Evolutionary conservation across 2,888 invertebrate genomes (phyloP), one percentile per base, ranked within the genome.

Genomic region (Drosophila siamana): DNA sequence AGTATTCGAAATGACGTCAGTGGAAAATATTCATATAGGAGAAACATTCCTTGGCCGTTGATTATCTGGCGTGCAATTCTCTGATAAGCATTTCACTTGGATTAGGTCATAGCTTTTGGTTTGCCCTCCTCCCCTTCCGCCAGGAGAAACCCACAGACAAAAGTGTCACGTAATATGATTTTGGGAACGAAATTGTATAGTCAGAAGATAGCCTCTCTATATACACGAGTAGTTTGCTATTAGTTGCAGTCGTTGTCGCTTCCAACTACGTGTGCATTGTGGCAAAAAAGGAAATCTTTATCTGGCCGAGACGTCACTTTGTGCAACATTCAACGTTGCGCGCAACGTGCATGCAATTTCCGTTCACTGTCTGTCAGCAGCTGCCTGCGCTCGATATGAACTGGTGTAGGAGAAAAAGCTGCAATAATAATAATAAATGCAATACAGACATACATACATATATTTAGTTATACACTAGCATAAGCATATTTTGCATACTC

Each of bases 301-400:
- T 77, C 62, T 66, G 22, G 13, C 62, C 33, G 50, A 59, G 59
- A 74, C 57, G 55, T 59, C 68, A 69, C 48, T 74, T 69, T 69
- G 59, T 59, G 69, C 59, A 41, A 43, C 64, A 9, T 15, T 38
- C 28, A 28, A n/a, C n/a, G n/a, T n/a, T n/a, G 76, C 78, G 8
- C 9, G 52, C 40, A 60, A 52, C 62, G 60, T 61, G 55, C 56
- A 70, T 77, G 77, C 77, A 77, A 78, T 77, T 77, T 77, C 77
- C 78, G 77, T 46, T 77, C 15, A 52, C 61, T 69, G 77, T 63
- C n/a, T n/a, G n/a, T n/a, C 76, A 78, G 57, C 78, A 73, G 61
- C 65, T 63, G 64, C 52, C 60, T 60, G 6, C 33, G 52, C 56
- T 74, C 60, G 56, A 74, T 48, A 71, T 78, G 69, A 46, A 66